These are phyloP conservation scores for Tetanocera ferruginea DNA, from an alignment of 2,888 invertebrate species.

Conservation along the genomic window DNA sequence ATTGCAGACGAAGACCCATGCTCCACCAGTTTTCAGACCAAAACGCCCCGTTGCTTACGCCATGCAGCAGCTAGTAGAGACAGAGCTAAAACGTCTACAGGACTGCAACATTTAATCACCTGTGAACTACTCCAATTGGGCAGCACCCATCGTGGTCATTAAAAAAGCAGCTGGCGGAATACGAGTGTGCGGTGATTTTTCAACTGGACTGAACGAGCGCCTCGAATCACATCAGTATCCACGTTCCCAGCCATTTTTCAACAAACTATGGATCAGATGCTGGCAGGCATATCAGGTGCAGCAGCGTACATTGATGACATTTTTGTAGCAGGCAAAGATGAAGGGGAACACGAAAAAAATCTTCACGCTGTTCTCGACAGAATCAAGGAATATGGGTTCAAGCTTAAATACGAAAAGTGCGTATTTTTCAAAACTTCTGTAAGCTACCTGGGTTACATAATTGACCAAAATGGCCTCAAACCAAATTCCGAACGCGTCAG, in stretches of 20 bases:
- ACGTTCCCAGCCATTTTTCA: conserved; percentile 40
- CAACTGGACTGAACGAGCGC: conserved; percentile 46
- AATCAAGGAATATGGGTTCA: conserved; percentile 45
- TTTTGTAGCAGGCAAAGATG: conserved; percentile 36
- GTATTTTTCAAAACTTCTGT: conserved; percentile 37
- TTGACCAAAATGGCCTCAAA: conserved; percentile 38
- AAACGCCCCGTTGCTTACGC: conserved; percentile 48
- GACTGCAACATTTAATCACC: conserved; percentile 44
- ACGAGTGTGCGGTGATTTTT: conserved; percentile 48
- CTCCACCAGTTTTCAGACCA: conserved; percentile 43
- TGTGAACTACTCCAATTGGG: conserved; percentile 41
- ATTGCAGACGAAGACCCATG: too few species aligned
- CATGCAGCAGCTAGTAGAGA: conserved; percentile 46
- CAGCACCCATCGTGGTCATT: conserved; percentile 51
- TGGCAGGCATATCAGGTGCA: conserved; percentile 38
- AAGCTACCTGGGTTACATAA: too few species aligned
- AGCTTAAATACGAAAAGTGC: conserved; percentile 42
- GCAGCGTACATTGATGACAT: conserved; percentile 44
- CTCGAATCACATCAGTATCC: conserved; percentile 43
- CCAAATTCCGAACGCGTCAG: conserved; percentile 41
- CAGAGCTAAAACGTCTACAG: conserved; percentile 43
- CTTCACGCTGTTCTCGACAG: conserved; percentile 37
- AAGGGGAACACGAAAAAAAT: conserved; percentile 40
- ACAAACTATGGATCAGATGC: conserved; percentile 43
- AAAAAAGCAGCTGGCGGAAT: conserved; percentile 45